A percentile compares a stretch with the other conserved stretches of the same genome.
Evolutionary conservation across 1,140 invertebrate species (phyloP).

Genomic region (Atopsyche davidsoni): DNA sequence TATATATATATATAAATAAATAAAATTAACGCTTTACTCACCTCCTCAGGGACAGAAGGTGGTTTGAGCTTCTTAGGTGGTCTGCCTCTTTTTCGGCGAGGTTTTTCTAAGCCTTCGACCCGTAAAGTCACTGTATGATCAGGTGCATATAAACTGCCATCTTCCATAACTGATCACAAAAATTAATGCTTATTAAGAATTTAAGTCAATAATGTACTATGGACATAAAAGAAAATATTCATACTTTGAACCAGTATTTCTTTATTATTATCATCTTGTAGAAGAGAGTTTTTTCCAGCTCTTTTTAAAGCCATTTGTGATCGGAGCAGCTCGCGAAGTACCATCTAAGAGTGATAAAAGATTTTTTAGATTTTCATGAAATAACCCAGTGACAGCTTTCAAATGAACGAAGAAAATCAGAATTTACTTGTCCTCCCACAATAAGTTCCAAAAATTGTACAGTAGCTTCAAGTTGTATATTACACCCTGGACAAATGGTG

Average conservation of each 20-base stretch:
- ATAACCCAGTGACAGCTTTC: too few species aligned
- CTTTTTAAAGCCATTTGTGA: slow-evolving; percentile 40
- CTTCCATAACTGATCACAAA: slow-evolving; percentile 17
- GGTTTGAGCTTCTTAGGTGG: slow-evolving; percentile 62
- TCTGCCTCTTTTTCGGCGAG: slow-evolving; percentile 60
- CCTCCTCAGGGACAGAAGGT: slow-evolving; percentile 35
- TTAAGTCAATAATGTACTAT: neutral
- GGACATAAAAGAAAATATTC: neutral
- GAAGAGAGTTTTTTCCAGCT: slow-evolving; percentile 9
- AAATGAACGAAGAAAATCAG: slow-evolving; percentile 3
- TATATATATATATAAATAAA: slow-evolving; percentile 11
- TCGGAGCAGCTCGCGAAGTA: slow-evolving; percentile 38
- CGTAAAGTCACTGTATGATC: slow-evolving; percentile 42
- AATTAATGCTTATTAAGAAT: neutral
- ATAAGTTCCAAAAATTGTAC: slow-evolving; percentile 65
- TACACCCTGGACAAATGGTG: slow-evolving; percentile 67
- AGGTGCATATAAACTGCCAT: slow-evolving; percentile 25
- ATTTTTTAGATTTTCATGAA: too few species aligned
- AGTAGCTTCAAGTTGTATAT: slow-evolving; percentile 65
- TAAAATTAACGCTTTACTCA: slow-evolving; percentile 32
- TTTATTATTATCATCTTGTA: slow-evolving; percentile 12
- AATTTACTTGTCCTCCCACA: slow-evolving; percentile 56
- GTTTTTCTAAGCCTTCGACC: slow-evolving; percentile 59
- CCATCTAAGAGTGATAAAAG: slow-evolving; percentile 44
- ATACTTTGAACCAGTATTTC: slow-evolving; percentile 20